Base-by-base conservation (phyloP, 30 jellyfish, hydroid and myxozoan genomes). In the Pelagia noctiluca region DNA sequence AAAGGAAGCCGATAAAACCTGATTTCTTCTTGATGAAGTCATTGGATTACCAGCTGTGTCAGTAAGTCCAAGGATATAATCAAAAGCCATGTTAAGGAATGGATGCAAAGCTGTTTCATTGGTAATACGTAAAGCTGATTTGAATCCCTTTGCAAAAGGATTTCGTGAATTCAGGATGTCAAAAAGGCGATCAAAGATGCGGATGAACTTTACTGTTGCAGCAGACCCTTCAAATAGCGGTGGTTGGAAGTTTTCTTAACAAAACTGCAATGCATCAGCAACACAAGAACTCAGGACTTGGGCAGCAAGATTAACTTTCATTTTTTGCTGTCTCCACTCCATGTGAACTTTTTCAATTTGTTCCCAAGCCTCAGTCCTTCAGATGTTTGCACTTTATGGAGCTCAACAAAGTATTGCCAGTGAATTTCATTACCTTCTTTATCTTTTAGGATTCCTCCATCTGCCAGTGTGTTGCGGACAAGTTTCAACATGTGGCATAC, bases 101-200 rank as follows among this genome's bases (percentile, higher is more conserved):
- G 89, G 81, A 2, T 67, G 24, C 89, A 89, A 80, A 4, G 32
- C 52, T 2, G 16, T 19, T 48, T 80, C 33, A 38, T 80, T 80
- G 25, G 33, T 42, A 2, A 31, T 35, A 3, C 88, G 61, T 16
- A 82, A 71, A 60, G 90, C 90, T 4, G 90, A 80, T 35, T 82
- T 82, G 77, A 47, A 46, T 2, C 93, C 93, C 34, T 82, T 82
- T 29, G 93, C 93, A 23, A 46, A 52, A 3, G 93, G 93, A 54
- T 72, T 82, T 22, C 93, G 28, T 16, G 93, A 82, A 35, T 82
- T 82, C 3, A 82, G 80, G 33, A 82, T 35, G 48, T 82, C 93
- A 72, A 71, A 68, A 13, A 82, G 85, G 31, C 82, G 65, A 50
- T 82, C 89, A 68, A 82, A 35, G 11, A 35, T 32, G 3, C 81